Evolutionary conservation across 2,113 vertebrate species (phyloP), one percentile per base, ranked within the genome.

Genomic region (Romanogobio albipinnatus): DNA sequence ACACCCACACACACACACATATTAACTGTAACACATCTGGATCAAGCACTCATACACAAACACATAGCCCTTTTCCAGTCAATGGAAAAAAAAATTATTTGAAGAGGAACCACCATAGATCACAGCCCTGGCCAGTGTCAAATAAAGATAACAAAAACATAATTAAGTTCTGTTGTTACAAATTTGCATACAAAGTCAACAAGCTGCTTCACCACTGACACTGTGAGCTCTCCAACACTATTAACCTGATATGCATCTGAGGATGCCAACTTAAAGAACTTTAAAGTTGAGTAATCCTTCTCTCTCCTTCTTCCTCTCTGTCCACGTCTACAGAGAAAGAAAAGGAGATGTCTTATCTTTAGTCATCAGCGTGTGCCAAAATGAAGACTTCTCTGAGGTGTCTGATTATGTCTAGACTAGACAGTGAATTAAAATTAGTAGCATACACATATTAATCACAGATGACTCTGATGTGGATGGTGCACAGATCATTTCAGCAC

Each of bases 1-100:
- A 87, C 93, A 94, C 94, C 91, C 95, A 94, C 95, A 91, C 95
- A 91, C 87, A 71, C 76, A 82, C 84, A 64, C 82, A 73, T 15
- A 43, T n/a, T 33, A 49, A 24, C 45, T 58, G 74, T 75, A 62
- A 80, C 71, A 71, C 70, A 43, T 49, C 15, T 47, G 36, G 58
- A n/a, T 73, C 59, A 49, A 84, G 39, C 59, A 79, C 11, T 5
- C 75, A 29, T 17, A 78, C 82, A 59, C 53, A 77, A 73, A 77
- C 66, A 45, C 74, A 58, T 56, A 61, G 5, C 43, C 51, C 45
- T 3, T 74, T 59, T 59, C 68, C 29, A 76, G 59, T 49, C 85
- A 79, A 15, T 14, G 74, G 73, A 61, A 83, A 62, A 79, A 61
- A 83, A 62, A 79, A 51, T 10, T 19, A 77, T 70, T 71, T 49